These are phyloP conservation scores for Enteromius thamalakanensis DNA, from an alignment of 2,797 vertebrate genomes.

Conservation along the genomic window DNA sequence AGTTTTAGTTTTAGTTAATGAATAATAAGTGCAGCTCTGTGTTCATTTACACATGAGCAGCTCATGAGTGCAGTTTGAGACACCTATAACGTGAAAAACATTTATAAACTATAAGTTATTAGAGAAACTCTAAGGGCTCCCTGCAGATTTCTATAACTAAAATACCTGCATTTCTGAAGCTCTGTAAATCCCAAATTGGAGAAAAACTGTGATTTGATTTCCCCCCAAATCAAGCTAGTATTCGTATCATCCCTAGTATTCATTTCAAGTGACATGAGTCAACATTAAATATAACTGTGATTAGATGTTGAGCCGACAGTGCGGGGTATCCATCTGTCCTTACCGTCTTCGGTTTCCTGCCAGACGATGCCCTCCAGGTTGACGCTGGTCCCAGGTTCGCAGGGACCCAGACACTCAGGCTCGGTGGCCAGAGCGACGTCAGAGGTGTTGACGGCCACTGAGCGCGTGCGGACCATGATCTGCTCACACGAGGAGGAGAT, in stretches of 20 bases:
- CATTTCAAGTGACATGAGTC: no score
- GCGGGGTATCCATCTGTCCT: slow-evolving; percentile 63
- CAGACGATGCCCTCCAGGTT: slow-evolving; percentile 99
- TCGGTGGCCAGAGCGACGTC: slow-evolving; percentile 95
- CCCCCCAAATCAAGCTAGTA: background rate
- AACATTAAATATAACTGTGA: background rate
- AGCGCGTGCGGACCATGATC: slow-evolving; percentile 99
- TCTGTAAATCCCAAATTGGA: background rate
- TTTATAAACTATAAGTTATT: background rate
- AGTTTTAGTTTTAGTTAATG: background rate
- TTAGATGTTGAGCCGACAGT: background rate
- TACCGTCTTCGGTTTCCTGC: slow-evolving; percentile 98
- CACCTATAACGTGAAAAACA: background rate
- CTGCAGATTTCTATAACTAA: background rate
- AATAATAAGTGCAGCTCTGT: background rate
- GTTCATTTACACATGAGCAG: background rate
- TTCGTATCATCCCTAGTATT: background rate
- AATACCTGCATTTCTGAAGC: background rate
- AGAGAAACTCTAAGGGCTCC: background rate
- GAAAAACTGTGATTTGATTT: background rate
- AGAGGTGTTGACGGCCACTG: slow-evolving; percentile 95
- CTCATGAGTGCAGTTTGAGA: background rate
- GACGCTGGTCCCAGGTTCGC: slow-evolving; percentile 97
- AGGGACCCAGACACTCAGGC: slow-evolving; percentile 96
- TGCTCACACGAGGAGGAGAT: slow-evolving; percentile 97